These are phyloP conservation scores for Ectropis crepuscularia DNA, from an alignment of 2,888 invertebrate genomes.

Conservation along the genomic window DNA sequence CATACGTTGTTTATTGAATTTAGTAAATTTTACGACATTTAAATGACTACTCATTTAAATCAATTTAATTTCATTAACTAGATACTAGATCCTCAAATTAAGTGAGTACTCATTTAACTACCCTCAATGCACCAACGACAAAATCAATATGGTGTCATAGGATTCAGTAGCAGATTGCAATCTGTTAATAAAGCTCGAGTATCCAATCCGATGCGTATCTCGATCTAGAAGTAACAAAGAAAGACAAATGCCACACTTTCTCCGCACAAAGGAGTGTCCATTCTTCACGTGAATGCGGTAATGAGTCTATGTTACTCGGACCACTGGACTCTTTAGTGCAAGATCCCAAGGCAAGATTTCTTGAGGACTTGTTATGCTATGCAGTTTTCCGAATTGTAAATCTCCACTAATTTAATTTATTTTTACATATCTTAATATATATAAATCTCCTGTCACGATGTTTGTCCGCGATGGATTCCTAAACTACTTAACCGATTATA, in stretches of 20 bases:
- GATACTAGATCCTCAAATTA: too few species aligned
- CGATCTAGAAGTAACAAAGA: conserved; percentile 65
- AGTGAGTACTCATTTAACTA: too few species aligned
- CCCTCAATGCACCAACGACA: conserved; percentile 16
- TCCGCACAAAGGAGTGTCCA: conserved; percentile 73
- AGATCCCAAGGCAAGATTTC: conserved; percentile 7
- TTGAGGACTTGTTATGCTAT: not conserved
- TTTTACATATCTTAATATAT: too few species aligned
- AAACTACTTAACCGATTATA: too few species aligned
- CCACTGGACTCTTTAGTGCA: conserved; percentile 25
- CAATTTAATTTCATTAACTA: too few species aligned
- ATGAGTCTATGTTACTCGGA: conserved; percentile 67
- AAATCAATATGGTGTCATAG: conserved; percentile 43
- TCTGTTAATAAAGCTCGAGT: conserved; percentile 50
- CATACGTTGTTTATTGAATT: too few species aligned
- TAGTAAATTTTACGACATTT: too few species aligned
- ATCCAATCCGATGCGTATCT: conserved; percentile 57
- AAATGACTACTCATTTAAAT: too few species aligned
- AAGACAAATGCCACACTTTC: conserved; percentile 75
- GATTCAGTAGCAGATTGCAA: conserved; percentile 51
- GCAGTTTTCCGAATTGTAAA: not conserved
- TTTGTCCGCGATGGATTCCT: too few species aligned
- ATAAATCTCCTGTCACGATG: too few species aligned
- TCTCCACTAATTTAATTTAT: not conserved
- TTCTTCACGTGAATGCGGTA: conserved; percentile 69